Base-by-base conservation (phyloP, 1,140 invertebrate species). In the Bradynema listronoti region DNA sequence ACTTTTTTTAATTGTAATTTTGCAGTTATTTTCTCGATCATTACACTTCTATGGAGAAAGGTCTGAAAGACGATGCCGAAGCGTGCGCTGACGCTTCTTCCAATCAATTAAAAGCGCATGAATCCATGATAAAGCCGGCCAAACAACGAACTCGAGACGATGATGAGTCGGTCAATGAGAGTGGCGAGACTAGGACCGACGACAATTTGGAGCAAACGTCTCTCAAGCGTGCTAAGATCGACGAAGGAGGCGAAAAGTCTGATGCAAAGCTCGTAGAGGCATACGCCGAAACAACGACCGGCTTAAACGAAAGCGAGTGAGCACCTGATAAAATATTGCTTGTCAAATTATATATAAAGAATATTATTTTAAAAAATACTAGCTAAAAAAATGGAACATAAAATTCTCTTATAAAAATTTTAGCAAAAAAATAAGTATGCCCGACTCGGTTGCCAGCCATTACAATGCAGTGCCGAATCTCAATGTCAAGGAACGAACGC, bases 401-500 rank as follows among this genome's bases (percentile, higher is more conserved):
- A 27, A 45, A 16, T 50, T 50, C 6, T 50, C 30, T 39, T 52
- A 14, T 25, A 11, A 56, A 56, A 22, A 57, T 19, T 56, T 7
- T 33, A 14, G 19, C 9, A 47, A 42, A 42, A 19, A 14, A 7
- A 25, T 27, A 36, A 14, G 7, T 16, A 9, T 11, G 22, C 11
- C 4, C 30, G 16, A 0, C 27, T 9, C 11, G 29, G 81, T 82
- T 14, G 81, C 80, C 24, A 72, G 78, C 22, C 81, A 82, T 63
- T 82, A 82, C 65, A 82, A 82, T 67, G 69, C 79, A 36, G 64
- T 82, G 25, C 66, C 79, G 79, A 87, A 96, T 59, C 86, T 86
- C 65, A 90, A 89, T 0, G 77, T 89, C 6, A 83, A 83, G 43
- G 84, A 86, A 62, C 81, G 94, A 49, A 85, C 84, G 61, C 84